Conservation (phyloP, 2,113 vertebrate genomes). For the Nanorana parkeri region DNA sequence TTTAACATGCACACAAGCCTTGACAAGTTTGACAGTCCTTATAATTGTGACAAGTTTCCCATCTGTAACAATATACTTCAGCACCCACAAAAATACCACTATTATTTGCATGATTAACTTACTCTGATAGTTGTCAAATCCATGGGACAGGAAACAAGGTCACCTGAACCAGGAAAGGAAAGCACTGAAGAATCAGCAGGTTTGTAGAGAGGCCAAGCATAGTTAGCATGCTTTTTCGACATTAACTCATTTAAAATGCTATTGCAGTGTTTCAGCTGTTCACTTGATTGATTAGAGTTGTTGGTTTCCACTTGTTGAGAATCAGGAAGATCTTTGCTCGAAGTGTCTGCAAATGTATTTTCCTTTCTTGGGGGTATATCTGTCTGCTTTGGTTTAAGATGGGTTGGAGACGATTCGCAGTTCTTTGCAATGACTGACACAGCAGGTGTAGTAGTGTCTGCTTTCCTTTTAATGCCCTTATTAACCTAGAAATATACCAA, state of each 20-base stretch:
- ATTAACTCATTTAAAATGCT: slow-evolving; percentile 88
- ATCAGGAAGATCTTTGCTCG: slow-evolving; percentile 72
- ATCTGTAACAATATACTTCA: background rate
- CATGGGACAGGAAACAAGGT: slow-evolving; percentile 81
- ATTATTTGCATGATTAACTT: slow-evolving; percentile 58
- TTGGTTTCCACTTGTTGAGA: slow-evolving; percentile 66
- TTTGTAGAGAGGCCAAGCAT: slow-evolving; percentile 88
- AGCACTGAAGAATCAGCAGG: slow-evolving; percentile 73
- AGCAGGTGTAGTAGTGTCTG: slow-evolving; percentile 75
- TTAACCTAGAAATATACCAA: slow-evolving; percentile 68
- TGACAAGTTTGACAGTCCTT: no score
- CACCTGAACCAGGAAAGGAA: slow-evolving; percentile 76
- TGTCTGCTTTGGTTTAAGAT: slow-evolving; percentile 63
- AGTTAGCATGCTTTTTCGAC: slow-evolving; percentile 83
- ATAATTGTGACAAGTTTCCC: no score
- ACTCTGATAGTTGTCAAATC: slow-evolving; percentile 87
- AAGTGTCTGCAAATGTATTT: slow-evolving; percentile 70
- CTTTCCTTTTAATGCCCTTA: slow-evolving; percentile 86
- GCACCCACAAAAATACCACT: background rate
- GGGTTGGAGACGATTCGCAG: slow-evolving; percentile 61
- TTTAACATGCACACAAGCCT: no score
- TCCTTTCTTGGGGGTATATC: slow-evolving; percentile 66
- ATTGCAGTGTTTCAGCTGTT: slow-evolving; percentile 79
- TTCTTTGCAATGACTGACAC: slow-evolving; percentile 65
- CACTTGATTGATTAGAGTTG: slow-evolving; percentile 68